Evolutionary conservation across 2,797 vertebrate species (phyloP).

Genomic region (Pelochelys cantorii): DNA sequence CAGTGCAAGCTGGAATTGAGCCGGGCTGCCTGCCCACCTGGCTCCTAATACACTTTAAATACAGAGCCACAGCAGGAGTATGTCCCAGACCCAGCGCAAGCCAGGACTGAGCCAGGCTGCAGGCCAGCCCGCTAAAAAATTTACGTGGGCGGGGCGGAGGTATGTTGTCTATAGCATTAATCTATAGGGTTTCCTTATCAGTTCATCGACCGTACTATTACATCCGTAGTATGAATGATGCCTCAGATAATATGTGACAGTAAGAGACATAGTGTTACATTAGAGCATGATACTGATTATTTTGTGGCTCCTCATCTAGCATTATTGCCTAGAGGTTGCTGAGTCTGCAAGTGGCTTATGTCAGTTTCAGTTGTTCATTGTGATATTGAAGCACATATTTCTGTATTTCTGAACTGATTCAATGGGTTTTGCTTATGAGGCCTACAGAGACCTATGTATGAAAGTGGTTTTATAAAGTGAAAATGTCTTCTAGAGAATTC

Average conservation of each 20-base stretch:
- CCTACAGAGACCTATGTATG: neutral
- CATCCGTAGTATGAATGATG: neutral
- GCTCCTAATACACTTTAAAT: too few species aligned
- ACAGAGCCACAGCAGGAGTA: too few species aligned
- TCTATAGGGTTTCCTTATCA: too few species aligned
- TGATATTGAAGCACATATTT: neutral
- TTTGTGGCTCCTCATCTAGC: neutral
- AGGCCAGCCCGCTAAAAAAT: too few species aligned
- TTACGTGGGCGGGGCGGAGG: too few species aligned
- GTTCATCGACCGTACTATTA: too few species aligned
- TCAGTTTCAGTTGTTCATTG: neutral
- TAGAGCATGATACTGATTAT: neutral
- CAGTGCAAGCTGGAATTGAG: too few species aligned
- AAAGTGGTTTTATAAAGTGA: neutral
- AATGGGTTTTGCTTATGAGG: neutral
- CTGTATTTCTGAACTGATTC: neutral
- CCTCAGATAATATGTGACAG: neutral
- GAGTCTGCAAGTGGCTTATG: neutral
- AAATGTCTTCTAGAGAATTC: neutral
- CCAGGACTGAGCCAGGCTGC: too few species aligned
- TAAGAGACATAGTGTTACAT: neutral
- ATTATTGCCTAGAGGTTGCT: neutral
- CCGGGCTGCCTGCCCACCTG: too few species aligned
- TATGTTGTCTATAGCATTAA: too few species aligned
- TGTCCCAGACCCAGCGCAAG: too few species aligned